Percentiles rank a stretch among this genome's conserved stretches.
These are phyloP conservation scores for Dusona sp. DNA, from an alignment of 2,888 invertebrate species.

Conservation along the genomic window DNA sequence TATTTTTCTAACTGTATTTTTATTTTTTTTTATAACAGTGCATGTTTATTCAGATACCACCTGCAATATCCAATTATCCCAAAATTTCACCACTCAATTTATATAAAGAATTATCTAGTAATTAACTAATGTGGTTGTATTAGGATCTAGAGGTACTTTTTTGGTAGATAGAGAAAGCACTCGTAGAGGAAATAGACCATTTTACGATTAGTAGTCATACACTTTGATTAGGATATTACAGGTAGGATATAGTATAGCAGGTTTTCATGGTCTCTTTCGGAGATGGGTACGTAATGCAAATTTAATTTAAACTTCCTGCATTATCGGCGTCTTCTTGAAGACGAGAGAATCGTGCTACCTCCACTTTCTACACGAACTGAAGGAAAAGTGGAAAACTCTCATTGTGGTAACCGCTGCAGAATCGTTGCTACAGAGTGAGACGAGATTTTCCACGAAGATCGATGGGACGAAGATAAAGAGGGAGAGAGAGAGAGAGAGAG, in stretches of 20 bases:
- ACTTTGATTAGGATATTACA: slow-evolving; percentile 59
- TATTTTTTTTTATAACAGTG: not conserved
- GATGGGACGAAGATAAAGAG: slow-evolving; percentile 40
- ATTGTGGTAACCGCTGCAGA: slow-evolving; percentile 57
- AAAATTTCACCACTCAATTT: not conserved
- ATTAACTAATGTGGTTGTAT: not conserved
- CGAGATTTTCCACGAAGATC: slow-evolving; percentile 55
- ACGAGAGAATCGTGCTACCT: slow-evolving; percentile 31
- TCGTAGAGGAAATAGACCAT: slow-evolving; percentile 63
- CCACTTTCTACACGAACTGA: slow-evolving; percentile 22
- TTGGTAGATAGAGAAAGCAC: slow-evolving; percentile 25
- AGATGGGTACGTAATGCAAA: slow-evolving; percentile 71
- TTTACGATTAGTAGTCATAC: slow-evolving; percentile 55
- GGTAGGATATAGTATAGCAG: slow-evolving; percentile 28
- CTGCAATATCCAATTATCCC: too few relatives aligned
- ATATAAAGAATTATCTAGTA: not conserved
- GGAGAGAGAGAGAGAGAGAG: slow-evolving; percentile 17
- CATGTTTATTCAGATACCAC: not conserved
- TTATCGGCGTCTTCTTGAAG: slow-evolving; percentile 68
- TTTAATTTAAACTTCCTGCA: slow-evolving; percentile 73
- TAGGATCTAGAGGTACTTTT: slow-evolving; percentile 1
- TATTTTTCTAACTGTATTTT: not conserved
- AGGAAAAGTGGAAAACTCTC: slow-evolving; percentile 64
- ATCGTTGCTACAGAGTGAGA: slow-evolving; percentile 50
- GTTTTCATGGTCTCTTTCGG: slow-evolving; percentile 54